These are phyloP conservation scores for Cantharis nigra DNA, from an alignment of 2,888 invertebrate species.

Conservation along the genomic window DNA sequence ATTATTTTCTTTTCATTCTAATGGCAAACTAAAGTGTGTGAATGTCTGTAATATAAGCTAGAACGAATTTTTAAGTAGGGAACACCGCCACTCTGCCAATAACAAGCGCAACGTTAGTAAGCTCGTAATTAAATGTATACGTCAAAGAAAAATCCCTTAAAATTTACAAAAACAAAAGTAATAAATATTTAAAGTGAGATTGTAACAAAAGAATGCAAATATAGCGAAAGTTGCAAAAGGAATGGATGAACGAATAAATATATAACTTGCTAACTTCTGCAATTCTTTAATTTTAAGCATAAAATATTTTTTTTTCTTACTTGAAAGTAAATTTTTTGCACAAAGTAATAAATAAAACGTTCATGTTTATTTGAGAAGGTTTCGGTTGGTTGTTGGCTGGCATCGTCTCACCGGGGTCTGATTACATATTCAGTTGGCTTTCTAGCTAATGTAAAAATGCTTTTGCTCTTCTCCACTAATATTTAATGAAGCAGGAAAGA, in stretches of 20 bases:
- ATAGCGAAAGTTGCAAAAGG: background rate
- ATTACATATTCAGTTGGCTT: constrained; percentile 38
- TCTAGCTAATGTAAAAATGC: constrained; percentile 39
- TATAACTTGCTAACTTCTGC: background rate
- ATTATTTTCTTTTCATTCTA: constrained; percentile 24
- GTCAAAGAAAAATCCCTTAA: background rate
- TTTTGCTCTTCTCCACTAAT: constrained; percentile 37
- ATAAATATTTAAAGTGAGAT: background rate
- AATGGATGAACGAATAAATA: background rate
- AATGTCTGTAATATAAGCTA: constrained; percentile 5
- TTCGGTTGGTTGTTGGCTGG: constrained; percentile 30
- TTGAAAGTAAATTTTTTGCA: background rate
- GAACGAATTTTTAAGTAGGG: background rate
- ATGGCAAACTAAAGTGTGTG: constrained; percentile 8
- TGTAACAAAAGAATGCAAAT: background rate
- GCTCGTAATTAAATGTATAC: constrained; percentile 9
- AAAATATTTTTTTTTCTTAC: background rate
- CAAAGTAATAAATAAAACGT: constrained; percentile 9
- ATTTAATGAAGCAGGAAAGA: constrained; percentile 34
- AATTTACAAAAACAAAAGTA: background rate
- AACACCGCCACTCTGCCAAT: constrained; percentile 10
- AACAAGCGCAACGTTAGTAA: constrained; percentile 11
- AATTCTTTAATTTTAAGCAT: background rate
- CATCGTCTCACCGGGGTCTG: constrained; percentile 29
- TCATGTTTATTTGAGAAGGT: constrained; percentile 30